These are phyloP conservation scores for Lumbricus terrestris DNA, from an alignment of 2,888 invertebrate species.

Conservation along the genomic window DNA sequence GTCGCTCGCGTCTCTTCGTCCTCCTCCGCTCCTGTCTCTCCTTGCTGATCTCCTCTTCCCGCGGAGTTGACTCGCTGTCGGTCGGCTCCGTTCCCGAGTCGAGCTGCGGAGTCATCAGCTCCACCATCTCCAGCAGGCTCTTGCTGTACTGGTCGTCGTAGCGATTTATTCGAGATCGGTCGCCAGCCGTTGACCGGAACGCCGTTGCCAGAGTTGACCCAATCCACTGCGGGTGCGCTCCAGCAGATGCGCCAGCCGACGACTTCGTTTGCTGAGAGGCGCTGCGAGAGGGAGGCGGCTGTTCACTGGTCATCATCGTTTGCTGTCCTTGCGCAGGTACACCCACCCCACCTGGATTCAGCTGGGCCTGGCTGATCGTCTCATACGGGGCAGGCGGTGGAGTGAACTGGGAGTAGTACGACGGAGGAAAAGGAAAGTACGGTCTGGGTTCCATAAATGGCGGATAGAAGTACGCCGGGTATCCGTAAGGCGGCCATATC, in stretches of 20 bases:
- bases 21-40: neutral
- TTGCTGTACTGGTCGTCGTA: neutral
- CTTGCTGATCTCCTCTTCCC: neutral
- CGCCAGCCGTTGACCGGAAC: neutral
- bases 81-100: neutral
- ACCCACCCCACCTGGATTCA: neutral
- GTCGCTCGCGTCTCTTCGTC: neutral
- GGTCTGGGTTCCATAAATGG: conserved; percentile 18
- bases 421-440: conserved; percentile 19
- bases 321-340: neutral
- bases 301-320: neutral
- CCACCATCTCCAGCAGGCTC: conserved; percentile 22
- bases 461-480: conserved; percentile 13
- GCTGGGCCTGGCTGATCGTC: neutral
- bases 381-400: conserved; percentile 16
- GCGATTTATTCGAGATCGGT: neutral
- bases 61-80: neutral
- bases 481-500: conserved; percentile 19
- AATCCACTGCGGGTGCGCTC: neutral
- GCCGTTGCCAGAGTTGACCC: neutral
- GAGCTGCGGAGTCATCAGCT: conserved; percentile 22
- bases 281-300: neutral
- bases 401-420: conserved; percentile 18
- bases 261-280: conserved; percentile 5
- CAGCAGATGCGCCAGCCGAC: neutral